phyloP scores from a whole-genome alignment of 2,888 invertebrate genomes.

The Lochmaea crataegi region DNA sequence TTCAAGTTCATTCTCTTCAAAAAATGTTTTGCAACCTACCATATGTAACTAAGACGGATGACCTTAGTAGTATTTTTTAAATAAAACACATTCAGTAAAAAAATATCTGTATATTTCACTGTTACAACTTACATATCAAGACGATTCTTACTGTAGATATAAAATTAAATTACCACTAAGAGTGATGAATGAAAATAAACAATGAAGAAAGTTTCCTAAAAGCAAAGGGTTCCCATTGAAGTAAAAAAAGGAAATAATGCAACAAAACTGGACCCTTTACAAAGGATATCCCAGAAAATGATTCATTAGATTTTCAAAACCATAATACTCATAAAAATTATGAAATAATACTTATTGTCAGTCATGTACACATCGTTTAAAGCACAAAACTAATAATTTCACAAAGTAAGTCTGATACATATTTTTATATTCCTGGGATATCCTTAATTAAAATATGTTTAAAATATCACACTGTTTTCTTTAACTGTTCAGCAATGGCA shows the following conservation, averaged over 20 bases:
- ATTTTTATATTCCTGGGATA: background rate
- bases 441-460: background rate
- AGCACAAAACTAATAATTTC: background rate
- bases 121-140: background rate
- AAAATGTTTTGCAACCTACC: too few species aligned
- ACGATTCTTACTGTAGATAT: background rate
- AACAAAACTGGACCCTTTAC: background rate
- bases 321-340: background rate
- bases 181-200: slow-evolving; percentile 6
- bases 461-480: slow-evolving; percentile 58
- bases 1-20: too few species aligned
- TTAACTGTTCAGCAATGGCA: slow-evolving; percentile 81
- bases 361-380: background rate
- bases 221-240: background rate
- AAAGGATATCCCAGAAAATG: background rate
- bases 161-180: slow-evolving; percentile 1
- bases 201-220: slow-evolving; percentile 1
- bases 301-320: background rate
- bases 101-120: background rate
- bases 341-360: slow-evolving; percentile 1
- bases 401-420: background rate
- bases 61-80: background rate
- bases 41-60: too few species aligned
- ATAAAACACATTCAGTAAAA: background rate
- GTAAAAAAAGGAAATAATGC: background rate